Conservation (phyloP, 1,140 invertebrate genomes). For the Tetramorium alpestre region DNA sequence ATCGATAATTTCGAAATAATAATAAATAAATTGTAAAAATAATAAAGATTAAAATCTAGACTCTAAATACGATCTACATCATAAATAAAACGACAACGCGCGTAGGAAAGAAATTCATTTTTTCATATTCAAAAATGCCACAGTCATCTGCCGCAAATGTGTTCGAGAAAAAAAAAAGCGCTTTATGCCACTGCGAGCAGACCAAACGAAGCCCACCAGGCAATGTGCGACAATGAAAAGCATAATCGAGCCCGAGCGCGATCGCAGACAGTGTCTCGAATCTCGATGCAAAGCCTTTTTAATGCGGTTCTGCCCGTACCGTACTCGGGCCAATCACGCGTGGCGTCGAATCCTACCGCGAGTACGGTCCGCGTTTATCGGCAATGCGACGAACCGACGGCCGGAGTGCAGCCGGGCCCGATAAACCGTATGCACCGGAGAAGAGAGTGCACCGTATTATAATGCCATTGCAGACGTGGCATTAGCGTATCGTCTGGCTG, state of each 20-base stretch:
- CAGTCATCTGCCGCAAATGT: not conserved
- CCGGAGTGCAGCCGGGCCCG: conserved; percentile 2
- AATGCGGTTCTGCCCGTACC: conserved; percentile 54
- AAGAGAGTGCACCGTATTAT: conserved; percentile 70
- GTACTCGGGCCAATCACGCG: conserved; percentile 57
- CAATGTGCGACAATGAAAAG: conserved; percentile 52
- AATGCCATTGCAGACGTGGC: conserved; percentile 74
- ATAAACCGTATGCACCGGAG: conserved; percentile 52
- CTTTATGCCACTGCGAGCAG: not conserved
- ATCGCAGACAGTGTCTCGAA: conserved; percentile 61
- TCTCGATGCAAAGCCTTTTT: conserved; percentile 68
- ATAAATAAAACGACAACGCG: not conserved
- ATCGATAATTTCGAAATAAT: too few species aligned
- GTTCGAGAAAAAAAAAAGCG: not conserved
- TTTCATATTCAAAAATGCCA: not conserved
- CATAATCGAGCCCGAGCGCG: conserved; percentile 53
- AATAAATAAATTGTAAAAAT: not conserved
- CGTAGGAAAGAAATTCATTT: not conserved
- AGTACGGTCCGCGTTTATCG: conserved; percentile 58
- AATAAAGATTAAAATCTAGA: not conserved
- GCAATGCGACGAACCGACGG: not conserved
- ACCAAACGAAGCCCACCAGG: not conserved
- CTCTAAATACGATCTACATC: not conserved
- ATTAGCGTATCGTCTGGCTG: conserved; percentile 73
- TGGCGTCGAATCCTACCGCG: conserved; percentile 45